Conservation (phyloP, 1,140 invertebrate genomes). For the Anagrus nilaparvatae region DNA sequence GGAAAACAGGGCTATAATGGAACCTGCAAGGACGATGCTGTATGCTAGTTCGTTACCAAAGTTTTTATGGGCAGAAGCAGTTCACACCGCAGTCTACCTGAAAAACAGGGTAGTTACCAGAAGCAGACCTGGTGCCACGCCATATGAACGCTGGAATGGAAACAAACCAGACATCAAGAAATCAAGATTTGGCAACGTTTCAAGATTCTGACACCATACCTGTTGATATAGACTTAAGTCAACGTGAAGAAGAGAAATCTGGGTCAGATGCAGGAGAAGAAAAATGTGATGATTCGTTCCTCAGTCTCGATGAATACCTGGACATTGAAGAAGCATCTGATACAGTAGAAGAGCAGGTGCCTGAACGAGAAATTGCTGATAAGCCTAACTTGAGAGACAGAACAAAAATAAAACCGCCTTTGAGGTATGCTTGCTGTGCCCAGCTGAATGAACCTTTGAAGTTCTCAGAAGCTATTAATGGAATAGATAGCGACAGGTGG, state of each 20-base stretch:
- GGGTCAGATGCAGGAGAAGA: background rate
- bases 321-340: background rate
- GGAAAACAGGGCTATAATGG: too few species aligned
- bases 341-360: background rate
- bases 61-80: slow-evolving; percentile 12
- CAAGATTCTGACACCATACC: too few species aligned
- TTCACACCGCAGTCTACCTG: slow-evolving; percentile 11
- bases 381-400: background rate
- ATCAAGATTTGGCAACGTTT: too few species aligned
- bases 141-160: slow-evolving; percentile 24
- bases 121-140: background rate
- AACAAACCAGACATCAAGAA: slow-evolving; percentile 36
- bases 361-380: background rate
- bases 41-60: background rate
- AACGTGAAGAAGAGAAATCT: too few species aligned
- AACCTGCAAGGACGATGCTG: slow-evolving; percentile 21
- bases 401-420: background rate
- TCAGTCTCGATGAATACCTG: background rate
- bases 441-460: too few species aligned
- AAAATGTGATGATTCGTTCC: too few species aligned
- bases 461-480: too few species aligned
- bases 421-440: too few species aligned
- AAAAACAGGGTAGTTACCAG: slow-evolving; percentile 8
- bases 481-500: too few species aligned
- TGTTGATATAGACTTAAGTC: too few species aligned